Evolutionary conservation across 92 coral and sea anemone species (phyloP).

Genomic region (Phenganax marumi): DNA sequence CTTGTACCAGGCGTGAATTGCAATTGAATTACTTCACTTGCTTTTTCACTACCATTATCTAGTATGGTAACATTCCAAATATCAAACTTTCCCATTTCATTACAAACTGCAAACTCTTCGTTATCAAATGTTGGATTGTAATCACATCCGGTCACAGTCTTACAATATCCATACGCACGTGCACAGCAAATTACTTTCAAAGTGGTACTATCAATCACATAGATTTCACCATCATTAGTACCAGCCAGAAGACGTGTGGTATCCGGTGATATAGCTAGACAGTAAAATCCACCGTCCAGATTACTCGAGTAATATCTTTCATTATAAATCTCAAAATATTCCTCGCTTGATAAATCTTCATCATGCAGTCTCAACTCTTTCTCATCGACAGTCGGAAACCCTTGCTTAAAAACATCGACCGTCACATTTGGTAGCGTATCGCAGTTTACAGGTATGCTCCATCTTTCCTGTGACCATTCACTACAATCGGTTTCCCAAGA

Average conservation of each 20-base stretch:
- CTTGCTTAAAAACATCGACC: conserved; percentile 32
- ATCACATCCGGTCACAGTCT: conserved; percentile 8
- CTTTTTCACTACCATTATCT: conserved; percentile 16
- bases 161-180: conserved; percentile 18
- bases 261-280: conserved; percentile 15
- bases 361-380: background rate
- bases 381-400: conserved; percentile 30
- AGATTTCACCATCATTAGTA: conserved; percentile 24
- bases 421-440: conserved; percentile 3
- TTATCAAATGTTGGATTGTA: conserved; percentile 2
- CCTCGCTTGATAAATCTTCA: conserved; percentile 17
- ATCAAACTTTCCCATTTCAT: conserved; percentile 8
- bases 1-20: conserved; percentile 15
- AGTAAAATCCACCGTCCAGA: conserved; percentile 15
- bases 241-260: conserved; percentile 23
- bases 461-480: conserved; percentile 11
- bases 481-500: background rate
- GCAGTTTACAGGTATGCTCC: conserved; percentile 12
- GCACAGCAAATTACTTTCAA: conserved; percentile 5
- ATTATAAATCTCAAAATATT: conserved; percentile 24
- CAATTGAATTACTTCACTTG: conserved; percentile 9
- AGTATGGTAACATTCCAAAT: conserved; percentile 4
- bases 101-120: conserved; percentile 24
- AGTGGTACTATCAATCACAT: conserved; percentile 19
- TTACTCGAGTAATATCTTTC: conserved; percentile 30